Percentiles rank a stretch among this genome's conserved stretches.
Conservation (phyloP, 2,797 vertebrate species). For the Cottoperca gobio region DNA sequence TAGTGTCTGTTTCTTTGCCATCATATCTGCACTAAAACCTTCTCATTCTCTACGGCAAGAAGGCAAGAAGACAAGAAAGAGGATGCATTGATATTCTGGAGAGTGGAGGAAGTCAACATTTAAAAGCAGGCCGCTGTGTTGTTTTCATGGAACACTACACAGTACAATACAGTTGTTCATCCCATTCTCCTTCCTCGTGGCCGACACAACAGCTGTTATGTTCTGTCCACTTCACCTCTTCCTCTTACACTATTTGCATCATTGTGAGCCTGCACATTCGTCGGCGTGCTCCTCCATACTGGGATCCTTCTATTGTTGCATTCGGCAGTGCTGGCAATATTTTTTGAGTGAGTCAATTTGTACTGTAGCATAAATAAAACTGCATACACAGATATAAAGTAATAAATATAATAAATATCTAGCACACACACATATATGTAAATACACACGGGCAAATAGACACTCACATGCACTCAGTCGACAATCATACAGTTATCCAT, state of each 20-base stretch:
- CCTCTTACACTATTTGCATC: slow-evolving; percentile 24
- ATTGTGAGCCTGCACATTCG: slow-evolving; percentile 4
- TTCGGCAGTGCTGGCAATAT: background rate
- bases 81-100: background rate
- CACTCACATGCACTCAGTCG: background rate
- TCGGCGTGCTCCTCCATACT: slow-evolving; percentile 1
- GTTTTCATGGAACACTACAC: slow-evolving; percentile 1
- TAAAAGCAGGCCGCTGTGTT: background rate
- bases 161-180: slow-evolving; percentile 1
- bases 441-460: background rate
- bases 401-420: background rate
- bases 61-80: background rate
- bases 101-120: background rate
- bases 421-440: background rate
- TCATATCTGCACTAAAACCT: background rate
- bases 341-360: background rate
- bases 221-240: slow-evolving; percentile 28
- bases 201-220: slow-evolving; percentile 19
- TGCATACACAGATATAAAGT: background rate
- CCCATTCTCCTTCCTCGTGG: slow-evolving; percentile 8
- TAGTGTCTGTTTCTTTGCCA: slow-evolving; percentile 6
- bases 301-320: slow-evolving; percentile 7
- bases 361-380: background rate
- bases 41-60: background rate
- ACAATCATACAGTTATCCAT: slow-evolving; percentile 10